Conservation (phyloP, 2,888 invertebrate genomes). For the Sminthurides aquaticus region DNA sequence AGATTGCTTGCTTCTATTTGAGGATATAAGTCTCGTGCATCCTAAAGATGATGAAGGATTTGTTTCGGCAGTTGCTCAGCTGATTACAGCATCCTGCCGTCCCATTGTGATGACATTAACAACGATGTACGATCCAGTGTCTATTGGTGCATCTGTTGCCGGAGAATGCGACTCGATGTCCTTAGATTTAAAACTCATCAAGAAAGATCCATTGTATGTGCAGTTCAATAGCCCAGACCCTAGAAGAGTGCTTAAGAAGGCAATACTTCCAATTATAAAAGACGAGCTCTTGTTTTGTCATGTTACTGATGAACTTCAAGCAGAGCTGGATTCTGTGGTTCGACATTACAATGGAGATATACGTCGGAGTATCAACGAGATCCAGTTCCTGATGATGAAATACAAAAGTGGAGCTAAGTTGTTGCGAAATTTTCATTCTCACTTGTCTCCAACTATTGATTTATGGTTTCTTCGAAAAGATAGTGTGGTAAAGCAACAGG, state of each 20-base stretch:
- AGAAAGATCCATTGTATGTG: constrained; percentile 36
- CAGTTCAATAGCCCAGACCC: constrained; percentile 27
- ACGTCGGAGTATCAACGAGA: constrained; percentile 36
- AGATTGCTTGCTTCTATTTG: constrained; percentile 36
- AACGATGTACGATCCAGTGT: constrained; percentile 23
- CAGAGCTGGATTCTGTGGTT: constrained; percentile 31
- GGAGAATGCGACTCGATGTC: constrained; percentile 8
- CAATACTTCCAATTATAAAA: constrained; percentile 31
- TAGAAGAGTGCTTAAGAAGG: constrained; percentile 27
- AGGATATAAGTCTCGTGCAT: constrained; percentile 38
- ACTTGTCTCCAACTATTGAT: constrained; percentile 16
- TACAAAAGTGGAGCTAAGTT: not conserved
- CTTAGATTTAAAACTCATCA: constrained; percentile 36
- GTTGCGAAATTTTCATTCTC: not conserved
- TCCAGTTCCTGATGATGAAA: constrained; percentile 29
- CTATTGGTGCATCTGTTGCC: not conserved
- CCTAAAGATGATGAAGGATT: constrained; percentile 42
- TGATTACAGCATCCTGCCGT: constrained; percentile 38
- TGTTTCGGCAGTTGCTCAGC: constrained; percentile 35
- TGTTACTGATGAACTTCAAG: not conserved
- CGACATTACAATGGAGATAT: constrained; percentile 35
- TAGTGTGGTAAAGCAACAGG: not conserved
- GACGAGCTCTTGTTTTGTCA: not conserved
- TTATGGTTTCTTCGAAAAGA: constrained; percentile 23
- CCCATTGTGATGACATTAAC: constrained; percentile 37